Conservation (phyloP, 30 jellyfish, hydroid and myxozoan species). For the Chironex yamaguchii region DNA sequence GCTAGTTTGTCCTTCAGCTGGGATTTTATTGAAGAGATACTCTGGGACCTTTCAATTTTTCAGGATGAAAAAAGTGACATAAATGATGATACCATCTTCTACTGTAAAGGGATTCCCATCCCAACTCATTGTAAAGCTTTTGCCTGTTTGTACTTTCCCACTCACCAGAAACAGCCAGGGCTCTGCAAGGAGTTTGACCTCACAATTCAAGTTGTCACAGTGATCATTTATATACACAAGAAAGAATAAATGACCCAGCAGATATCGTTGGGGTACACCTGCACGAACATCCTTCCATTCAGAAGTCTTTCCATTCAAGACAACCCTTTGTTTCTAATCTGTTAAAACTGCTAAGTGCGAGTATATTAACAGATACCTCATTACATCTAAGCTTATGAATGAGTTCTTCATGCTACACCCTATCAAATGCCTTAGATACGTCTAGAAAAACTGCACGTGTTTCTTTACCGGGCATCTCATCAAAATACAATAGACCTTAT, state of each 20-base stretch:
- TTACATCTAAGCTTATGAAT: slow-evolving; percentile 10
- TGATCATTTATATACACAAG: slow-evolving; percentile 46
- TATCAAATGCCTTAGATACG: slow-evolving; percentile 26
- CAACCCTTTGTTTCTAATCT: slow-evolving; percentile 3
- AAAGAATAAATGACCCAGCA: slow-evolving; percentile 39
- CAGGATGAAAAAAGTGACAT: background rate
- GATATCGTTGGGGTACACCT: slow-evolving; percentile 57
- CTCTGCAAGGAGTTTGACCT: slow-evolving; percentile 34
- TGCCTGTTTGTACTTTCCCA: slow-evolving; percentile 47
- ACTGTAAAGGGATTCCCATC: slow-evolving; percentile 27
- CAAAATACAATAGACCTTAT: slow-evolving; percentile 25
- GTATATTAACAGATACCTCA: slow-evolving; percentile 1
- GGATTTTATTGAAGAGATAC: background rate
- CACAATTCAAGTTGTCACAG: slow-evolving; percentile 2
- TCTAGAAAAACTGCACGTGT: background rate
- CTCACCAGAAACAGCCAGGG: no score
- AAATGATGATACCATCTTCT: slow-evolving; percentile 25
- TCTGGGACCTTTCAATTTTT: background rate
- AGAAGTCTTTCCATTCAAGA: slow-evolving; percentile 15
- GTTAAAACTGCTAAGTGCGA: slow-evolving; percentile 9
- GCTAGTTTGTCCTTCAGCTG: slow-evolving; percentile 4
- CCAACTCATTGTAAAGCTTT: background rate
- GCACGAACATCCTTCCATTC: slow-evolving; percentile 30
- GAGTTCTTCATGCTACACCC: slow-evolving; percentile 43
- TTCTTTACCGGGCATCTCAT: background rate